Conservation (phyloP, 1,140 invertebrate species). For the Brachionus calyciflorus region DNA sequence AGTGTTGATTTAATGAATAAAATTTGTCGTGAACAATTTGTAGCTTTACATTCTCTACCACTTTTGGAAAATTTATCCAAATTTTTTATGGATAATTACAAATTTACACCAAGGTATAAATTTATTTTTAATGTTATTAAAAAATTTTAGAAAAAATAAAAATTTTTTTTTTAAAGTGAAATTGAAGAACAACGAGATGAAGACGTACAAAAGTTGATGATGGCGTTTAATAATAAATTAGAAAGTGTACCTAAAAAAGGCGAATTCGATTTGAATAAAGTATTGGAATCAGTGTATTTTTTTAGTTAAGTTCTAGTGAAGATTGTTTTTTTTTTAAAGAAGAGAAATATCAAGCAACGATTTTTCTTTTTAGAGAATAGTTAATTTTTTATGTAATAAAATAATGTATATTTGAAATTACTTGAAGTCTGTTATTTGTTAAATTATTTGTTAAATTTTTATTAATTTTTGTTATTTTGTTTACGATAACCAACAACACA, state of each 20-base stretch:
- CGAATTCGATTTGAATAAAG: slow-evolving; percentile 29
- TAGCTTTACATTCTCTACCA: slow-evolving; percentile 84
- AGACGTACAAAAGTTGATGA: neutral
- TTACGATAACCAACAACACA: no score
- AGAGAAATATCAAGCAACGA: neutral
- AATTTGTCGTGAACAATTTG: slow-evolving; percentile 92
- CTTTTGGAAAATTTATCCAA: slow-evolving; percentile 65
- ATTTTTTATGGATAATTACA: slow-evolving; percentile 34
- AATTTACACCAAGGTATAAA: neutral
- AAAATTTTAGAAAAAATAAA: neutral
- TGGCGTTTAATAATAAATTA: slow-evolving; percentile 28
- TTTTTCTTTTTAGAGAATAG: no score
- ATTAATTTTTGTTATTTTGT: no score
- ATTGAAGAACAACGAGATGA: slow-evolving; percentile 31
- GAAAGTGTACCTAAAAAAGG: slow-evolving; percentile 19
- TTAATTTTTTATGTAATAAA: slow-evolving; percentile 14
- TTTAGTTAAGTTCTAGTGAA: slow-evolving; percentile 42
- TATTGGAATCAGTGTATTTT: slow-evolving; percentile 31
- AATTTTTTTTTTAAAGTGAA: slow-evolving; percentile 32
- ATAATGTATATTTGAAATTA: no score
- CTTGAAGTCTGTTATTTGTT: no score
- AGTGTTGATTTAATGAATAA: slow-evolving; percentile 85
- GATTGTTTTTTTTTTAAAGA: neutral
- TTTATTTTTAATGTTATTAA: neutral
- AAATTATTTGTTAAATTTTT: no score